These are phyloP conservation scores for Carlito syrichta DNA, from an alignment of 2,113 vertebrate species.

Conservation along the genomic window DNA sequence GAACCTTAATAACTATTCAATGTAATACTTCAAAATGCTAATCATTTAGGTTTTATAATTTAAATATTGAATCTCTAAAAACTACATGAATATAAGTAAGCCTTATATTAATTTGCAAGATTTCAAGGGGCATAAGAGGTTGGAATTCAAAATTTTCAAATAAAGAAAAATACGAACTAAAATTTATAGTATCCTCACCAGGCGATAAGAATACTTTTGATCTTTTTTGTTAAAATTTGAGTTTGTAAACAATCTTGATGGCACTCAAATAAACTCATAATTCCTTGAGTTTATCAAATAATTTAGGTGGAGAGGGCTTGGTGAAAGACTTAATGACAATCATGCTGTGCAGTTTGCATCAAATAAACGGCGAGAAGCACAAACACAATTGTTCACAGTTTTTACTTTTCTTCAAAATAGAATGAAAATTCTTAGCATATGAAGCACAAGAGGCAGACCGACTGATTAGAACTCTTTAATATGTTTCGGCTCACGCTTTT, in stretches of 20 bases:
- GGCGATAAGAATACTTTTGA: too few relatives aligned
- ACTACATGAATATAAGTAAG: conserved; percentile 30
- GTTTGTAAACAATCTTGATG: conserved; percentile 34
- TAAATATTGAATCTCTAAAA: conserved; percentile 43
- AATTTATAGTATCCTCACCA: conserved; percentile 2
- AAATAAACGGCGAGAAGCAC: neutral
- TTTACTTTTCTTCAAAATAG: neutral
- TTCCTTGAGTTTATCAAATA: conserved; percentile 9
- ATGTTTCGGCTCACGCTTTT: neutral
- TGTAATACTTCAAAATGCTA: conserved; percentile 16
- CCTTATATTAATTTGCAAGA: conserved; percentile 34
- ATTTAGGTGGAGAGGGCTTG: neutral
- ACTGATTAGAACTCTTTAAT: neutral
- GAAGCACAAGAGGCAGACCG: neutral
- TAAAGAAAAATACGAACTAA: neutral
- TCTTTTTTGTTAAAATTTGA: conserved; percentile 33
- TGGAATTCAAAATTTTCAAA: conserved; percentile 38
- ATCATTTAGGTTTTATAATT: conserved; percentile 6
- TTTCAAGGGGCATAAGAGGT: neutral
- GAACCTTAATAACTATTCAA: neutral
- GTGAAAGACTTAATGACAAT: neutral
- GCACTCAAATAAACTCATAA: neutral
- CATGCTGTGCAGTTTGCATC: neutral
- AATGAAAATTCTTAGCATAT: neutral
- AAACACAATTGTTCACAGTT: neutral